Conservation (phyloP, 2,797 vertebrate genomes). For the Rhinella marina region DNA sequence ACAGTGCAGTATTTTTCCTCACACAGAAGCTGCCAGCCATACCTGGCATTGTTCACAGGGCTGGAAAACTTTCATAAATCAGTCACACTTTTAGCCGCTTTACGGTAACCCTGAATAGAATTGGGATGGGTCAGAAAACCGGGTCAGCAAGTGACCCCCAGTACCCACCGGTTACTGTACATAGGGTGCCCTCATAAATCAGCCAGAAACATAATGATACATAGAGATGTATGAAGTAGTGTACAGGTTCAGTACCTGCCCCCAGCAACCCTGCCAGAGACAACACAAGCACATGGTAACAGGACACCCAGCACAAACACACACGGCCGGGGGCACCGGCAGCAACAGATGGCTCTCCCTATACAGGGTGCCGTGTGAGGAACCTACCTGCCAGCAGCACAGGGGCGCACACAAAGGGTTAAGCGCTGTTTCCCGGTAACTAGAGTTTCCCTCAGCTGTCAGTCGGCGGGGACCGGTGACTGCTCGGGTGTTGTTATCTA, state of each 20-base stretch:
- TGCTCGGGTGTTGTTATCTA: constrained; percentile 17
- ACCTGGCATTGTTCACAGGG: background rate
- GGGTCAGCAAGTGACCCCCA: background rate
- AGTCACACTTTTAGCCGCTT: background rate
- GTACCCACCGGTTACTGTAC: background rate
- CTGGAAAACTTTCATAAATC: background rate
- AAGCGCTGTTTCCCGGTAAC: background rate
- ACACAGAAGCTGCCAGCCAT: background rate
- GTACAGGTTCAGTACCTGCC: background rate
- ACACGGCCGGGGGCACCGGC: background rate
- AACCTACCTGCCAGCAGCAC: constrained; percentile 29
- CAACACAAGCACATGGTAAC: constrained; percentile 59
- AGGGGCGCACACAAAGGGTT: background rate
- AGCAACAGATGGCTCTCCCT: background rate
- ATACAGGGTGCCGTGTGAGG: background rate
- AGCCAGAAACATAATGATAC: too few relatives aligned
- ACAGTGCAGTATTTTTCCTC: too few relatives aligned
- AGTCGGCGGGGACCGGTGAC: background rate
- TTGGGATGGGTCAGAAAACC: background rate
- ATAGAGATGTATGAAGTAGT: too few relatives aligned
- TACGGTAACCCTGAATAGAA: background rate
- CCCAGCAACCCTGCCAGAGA: constrained; percentile 52
- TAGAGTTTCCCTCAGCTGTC: constrained; percentile 42
- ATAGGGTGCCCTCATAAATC: background rate
- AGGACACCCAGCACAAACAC: constrained; percentile 32